A percentile compares a stretch with the other conserved stretches of the same genome.
These are phyloP conservation scores for Mesocentrotus franciscanus DNA, from an alignment of 53 echinoderm and acorn worm genomes.

Conservation along the genomic window DNA sequence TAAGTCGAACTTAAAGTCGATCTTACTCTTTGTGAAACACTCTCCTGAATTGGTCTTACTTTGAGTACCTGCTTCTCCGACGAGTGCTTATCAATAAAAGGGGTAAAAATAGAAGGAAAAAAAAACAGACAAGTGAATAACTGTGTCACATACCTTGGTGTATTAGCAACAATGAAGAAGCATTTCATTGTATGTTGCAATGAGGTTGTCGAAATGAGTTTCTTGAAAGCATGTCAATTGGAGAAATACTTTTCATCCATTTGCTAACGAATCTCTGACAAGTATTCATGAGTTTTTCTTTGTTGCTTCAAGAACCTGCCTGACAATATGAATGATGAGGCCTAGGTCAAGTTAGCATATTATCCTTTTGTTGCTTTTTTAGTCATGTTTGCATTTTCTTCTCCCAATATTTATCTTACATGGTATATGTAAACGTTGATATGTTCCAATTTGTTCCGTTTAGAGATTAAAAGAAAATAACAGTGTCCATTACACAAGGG, in stretches of 20 bases:
- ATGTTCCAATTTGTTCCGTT: background rate
- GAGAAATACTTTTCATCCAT: background rate
- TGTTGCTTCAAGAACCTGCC: background rate
- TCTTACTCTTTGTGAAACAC: too few species aligned
- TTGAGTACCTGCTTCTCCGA: background rate
- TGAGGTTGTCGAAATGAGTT: background rate
- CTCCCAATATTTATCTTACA: background rate
- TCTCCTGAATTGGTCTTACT: too few species aligned
- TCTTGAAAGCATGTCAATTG: background rate
- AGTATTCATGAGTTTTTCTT: background rate
- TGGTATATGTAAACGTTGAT: background rate
- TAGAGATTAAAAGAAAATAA: background rate
- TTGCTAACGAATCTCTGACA: background rate
- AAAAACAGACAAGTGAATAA: background rate
- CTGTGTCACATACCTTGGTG: background rate
- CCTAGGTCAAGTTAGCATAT: background rate
- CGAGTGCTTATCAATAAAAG: background rate
- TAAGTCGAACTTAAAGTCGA: too few species aligned
- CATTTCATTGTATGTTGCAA: background rate
- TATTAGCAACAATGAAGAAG: conserved; percentile 3
- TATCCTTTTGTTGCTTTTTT: background rate
- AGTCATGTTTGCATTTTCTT: background rate
- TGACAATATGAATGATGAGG: background rate
- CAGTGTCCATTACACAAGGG: background rate
- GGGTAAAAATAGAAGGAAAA: background rate